Conservation (phyloP, 2,888 invertebrate genomes). For the Aethes cnicana region DNA sequence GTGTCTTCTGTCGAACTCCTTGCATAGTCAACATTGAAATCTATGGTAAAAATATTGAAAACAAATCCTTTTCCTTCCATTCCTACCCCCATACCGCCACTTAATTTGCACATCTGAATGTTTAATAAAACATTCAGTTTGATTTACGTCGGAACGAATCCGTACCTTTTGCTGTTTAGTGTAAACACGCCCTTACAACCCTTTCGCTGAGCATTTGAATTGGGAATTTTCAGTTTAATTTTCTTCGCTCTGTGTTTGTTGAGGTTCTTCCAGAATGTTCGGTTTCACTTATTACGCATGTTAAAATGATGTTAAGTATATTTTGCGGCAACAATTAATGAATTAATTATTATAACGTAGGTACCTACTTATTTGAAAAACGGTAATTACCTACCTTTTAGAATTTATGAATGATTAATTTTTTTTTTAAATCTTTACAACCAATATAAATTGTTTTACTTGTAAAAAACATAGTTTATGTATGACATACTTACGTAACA, state of each 20-base stretch:
- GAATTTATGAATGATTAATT: too few relatives aligned
- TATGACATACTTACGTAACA: too few relatives aligned
- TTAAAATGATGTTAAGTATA: constrained; percentile 4
- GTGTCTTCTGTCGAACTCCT: too few relatives aligned
- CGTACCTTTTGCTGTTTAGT: constrained; percentile 74
- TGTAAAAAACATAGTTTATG: too few relatives aligned
- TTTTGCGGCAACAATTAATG: too few relatives aligned
- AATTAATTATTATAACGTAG: too few relatives aligned
- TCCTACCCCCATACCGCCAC: constrained; percentile 62
- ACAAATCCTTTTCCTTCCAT: constrained; percentile 47
- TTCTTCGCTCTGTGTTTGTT: constrained; percentile 41
- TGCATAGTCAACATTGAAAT: too few relatives aligned
- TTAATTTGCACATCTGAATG: constrained; percentile 81
- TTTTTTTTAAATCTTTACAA: too few relatives aligned
- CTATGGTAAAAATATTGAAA: background rate
- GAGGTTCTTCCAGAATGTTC: constrained; percentile 27
- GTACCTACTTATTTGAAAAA: too few relatives aligned
- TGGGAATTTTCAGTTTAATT: constrained; percentile 56
- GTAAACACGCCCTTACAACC: constrained; percentile 71
- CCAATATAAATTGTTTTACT: too few relatives aligned
- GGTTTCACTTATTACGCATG: too few relatives aligned
- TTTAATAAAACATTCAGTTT: constrained; percentile 81
- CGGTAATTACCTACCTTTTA: too few relatives aligned
- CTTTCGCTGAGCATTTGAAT: constrained; percentile 40
- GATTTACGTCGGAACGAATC: constrained; percentile 78